Evolutionary conservation across 2,888 invertebrate genomes (phyloP).

Genomic region (Drosophila anomalipes): DNA sequence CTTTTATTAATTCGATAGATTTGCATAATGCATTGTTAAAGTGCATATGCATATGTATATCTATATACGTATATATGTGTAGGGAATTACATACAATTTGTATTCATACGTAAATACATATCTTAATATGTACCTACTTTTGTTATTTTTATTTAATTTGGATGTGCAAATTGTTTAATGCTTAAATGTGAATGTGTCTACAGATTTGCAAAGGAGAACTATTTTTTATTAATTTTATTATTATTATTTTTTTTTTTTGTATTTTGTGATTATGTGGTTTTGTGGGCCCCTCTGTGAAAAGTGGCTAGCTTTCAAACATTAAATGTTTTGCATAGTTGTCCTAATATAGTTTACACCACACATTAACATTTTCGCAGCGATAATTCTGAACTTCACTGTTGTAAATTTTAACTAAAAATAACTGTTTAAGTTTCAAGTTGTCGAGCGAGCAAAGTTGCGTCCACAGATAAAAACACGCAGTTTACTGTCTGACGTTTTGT

Average conservation of each 20-base stretch:
- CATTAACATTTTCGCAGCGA: constrained; percentile 50
- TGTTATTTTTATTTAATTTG: not conserved
- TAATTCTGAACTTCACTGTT: constrained; percentile 57
- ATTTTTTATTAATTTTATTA: not conserved
- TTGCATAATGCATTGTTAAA: not conserved
- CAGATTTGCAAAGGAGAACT: not conserved
- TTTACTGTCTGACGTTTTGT: constrained; percentile 69
- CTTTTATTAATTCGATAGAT: not conserved
- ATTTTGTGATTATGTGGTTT: constrained; percentile 11
- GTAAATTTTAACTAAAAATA: constrained; percentile 77
- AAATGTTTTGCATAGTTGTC: constrained; percentile 27
- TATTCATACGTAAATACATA: not conserved
- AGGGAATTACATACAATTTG: constrained; percentile 2
- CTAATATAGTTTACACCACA: constrained; percentile 32
- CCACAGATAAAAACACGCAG: constrained; percentile 72
- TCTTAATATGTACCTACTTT: constrained; percentile 3
- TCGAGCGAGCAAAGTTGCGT: constrained; percentile 50
- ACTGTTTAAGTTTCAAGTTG: constrained; percentile 59
- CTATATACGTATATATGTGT: not conserved
- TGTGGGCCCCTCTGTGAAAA: constrained; percentile 24
- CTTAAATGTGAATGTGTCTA: constrained; percentile 12
- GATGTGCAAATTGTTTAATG: constrained; percentile 4
- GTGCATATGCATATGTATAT: constrained; percentile 4
- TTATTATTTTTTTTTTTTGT: constrained; percentile 5
- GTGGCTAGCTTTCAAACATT: constrained; percentile 33